Evolutionary conservation across 2,797 vertebrate genomes (phyloP), one percentile per base, ranked within the genome.

Genomic region (Mus caroli): DNA sequence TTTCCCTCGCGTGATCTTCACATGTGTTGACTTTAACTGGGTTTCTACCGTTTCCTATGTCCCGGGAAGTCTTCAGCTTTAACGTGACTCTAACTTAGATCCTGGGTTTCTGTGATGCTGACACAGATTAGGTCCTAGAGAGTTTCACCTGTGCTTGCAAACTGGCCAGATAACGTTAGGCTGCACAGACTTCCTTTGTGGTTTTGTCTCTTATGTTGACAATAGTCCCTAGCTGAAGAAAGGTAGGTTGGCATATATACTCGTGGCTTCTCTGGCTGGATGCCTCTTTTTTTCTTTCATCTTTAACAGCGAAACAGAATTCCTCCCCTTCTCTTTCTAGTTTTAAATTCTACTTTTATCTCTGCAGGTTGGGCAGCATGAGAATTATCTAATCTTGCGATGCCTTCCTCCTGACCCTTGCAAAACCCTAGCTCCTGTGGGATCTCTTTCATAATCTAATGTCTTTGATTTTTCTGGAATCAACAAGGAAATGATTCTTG

Each of bases 381-480:
- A 46, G 76, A 62, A 67, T 54, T 89, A 76, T 94, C 77, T 77
- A 56, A 71, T 77, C 90, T 92, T 52, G 11, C 26, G 80, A n/a
- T 82, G 83, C 40, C 89, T 94, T 88, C 34, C 52, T 90, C 19
- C 46, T 92, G n/a, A 69, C 62, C n/a, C 26, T 73, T 56, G 90
- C 92, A 85, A 92, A 87, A 24, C 14, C 86, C 37, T 69, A 2
- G 8, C 31, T 93, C 80, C 79, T 40, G 79, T 31, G 28, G 46
- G 43, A 4, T 71, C 69, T 73, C 62, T 60, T 94, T 91, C 76
- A 73, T 88, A 56, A 94, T 77, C 28, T 26, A 52, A 73, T 94
- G 93, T 94, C 87, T 73, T 94, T 93, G 78, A 95, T 71, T 95
- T 96, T 60, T 34, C 69, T 79, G 92, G 88, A 89, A 94, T 28